These are phyloP conservation scores for Listronotus oregonensis DNA, from an alignment of 1,140 invertebrate species.

Conservation along the genomic window DNA sequence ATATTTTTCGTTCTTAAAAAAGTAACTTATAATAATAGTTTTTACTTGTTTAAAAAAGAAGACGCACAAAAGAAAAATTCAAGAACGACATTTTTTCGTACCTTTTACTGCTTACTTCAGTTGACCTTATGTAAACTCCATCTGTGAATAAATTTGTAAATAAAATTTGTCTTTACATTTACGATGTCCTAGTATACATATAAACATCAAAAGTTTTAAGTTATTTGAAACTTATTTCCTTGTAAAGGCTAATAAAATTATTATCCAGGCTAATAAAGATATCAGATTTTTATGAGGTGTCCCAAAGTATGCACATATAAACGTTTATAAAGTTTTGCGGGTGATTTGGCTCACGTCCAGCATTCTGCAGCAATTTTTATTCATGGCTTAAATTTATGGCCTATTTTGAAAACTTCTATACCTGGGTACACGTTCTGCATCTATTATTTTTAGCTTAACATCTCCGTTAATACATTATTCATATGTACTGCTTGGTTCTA, in stretches of 20 bases:
- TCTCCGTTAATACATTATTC: constrained; percentile 30
- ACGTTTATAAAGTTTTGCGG: constrained; percentile 14
- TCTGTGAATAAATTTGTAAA: no score
- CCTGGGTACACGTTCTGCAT: constrained; percentile 27
- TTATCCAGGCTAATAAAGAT: constrained; percentile 21
- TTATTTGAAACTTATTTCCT: no score
- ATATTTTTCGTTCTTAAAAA: no score
- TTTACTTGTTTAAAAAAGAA: no score
- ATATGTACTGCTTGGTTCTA: constrained; percentile 12
- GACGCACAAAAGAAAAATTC: no score
- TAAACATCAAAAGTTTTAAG: no score
- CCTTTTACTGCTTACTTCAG: no score
- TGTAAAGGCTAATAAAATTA: not conserved
- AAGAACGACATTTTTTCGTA: no score
- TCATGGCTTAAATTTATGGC: constrained; percentile 21
- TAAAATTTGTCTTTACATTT: no score
- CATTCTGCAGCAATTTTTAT: constrained; percentile 25
- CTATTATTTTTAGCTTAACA: constrained; percentile 31
- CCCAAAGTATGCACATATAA: constrained; percentile 11
- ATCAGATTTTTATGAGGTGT: constrained; percentile 15
- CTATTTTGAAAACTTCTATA: constrained; percentile 19
- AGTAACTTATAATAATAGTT: no score
- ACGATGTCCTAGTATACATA: no score
- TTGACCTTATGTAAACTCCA: no score
- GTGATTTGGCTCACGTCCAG: constrained; percentile 23